A percentile compares a stretch with the other conserved stretches of the same genome.
Conservation (phyloP, 2,113 vertebrate species). For the Dromaius novaehollandiae region DNA sequence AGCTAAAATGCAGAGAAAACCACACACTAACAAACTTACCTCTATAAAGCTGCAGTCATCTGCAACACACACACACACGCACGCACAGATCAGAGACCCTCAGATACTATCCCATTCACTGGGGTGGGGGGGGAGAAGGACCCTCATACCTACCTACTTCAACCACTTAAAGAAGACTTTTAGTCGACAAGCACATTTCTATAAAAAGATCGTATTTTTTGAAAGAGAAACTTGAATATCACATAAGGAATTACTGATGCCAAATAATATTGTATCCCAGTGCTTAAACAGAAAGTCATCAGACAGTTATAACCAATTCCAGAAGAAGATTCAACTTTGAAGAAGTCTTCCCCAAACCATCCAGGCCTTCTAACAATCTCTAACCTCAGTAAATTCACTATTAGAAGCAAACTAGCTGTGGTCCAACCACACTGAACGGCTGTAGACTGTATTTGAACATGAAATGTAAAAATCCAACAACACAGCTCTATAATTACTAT, state of each 20-base stretch:
- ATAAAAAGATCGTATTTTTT: neutral
- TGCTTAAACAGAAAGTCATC: neutral
- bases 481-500: neutral
- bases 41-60: neutral
- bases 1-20: neutral
- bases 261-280: neutral
- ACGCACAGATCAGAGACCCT: neutral
- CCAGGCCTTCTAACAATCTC: neutral
- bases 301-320: neutral
- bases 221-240: neutral
- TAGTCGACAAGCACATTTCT: neutral
- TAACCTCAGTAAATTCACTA: neutral
- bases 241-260: neutral
- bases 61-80: neutral
- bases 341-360: neutral
- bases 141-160: neutral
- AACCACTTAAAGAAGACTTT: neutral
- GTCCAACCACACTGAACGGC: neutral
- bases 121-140: neutral
- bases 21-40: neutral
- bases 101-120: neutral
- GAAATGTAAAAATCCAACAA: neutral
- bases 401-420: neutral
- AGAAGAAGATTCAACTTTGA: neutral
- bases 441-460: neutral